Conservation (phyloP, 2,888 invertebrate genomes). For the Calameuta pallipes region DNA sequence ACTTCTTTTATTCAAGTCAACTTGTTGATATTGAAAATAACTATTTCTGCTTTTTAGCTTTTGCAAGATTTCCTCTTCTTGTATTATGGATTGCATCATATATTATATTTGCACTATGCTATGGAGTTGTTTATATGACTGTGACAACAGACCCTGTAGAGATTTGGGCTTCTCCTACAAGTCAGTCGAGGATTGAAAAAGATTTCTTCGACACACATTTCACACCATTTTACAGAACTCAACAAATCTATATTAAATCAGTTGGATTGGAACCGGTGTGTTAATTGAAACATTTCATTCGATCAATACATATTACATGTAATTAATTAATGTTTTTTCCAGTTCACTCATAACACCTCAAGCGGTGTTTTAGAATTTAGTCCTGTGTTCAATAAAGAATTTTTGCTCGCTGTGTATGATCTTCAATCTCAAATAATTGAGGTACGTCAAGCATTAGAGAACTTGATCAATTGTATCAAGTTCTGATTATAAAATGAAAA, state of each 20-base stretch:
- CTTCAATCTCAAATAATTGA: conserved; percentile 76
- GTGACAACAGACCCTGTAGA: conserved; percentile 92
- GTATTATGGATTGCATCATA: conserved; percentile 75
- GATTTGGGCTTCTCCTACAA: conserved; percentile 90
- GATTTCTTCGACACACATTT: conserved; percentile 90
- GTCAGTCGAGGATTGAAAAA: conserved; percentile 84
- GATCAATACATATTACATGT: background rate
- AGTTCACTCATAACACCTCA: conserved; percentile 61
- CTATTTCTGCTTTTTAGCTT: conserved; percentile 63
- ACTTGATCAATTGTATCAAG: no score
- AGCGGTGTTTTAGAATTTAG: conserved; percentile 72
- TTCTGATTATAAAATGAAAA: background rate
- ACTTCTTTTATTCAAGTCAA: background rate
- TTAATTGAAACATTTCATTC: conserved; percentile 14
- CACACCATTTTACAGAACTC: conserved; percentile 88
- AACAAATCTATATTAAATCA: conserved; percentile 87
- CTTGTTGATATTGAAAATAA: background rate
- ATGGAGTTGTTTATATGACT: conserved; percentile 76
- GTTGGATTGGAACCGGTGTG: conserved; percentile 69
- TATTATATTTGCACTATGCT: conserved; percentile 72
- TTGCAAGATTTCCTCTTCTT: conserved; percentile 76
- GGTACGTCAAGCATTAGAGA: conserved; percentile 58
- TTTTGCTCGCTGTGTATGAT: conserved; percentile 78
- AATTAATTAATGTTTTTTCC: background rate
- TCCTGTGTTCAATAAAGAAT: conserved; percentile 82